Percentiles rank a stretch among this genome's conserved stretches.
phyloP scores from a whole-genome alignment of 2,888 invertebrate species.

The Drosophila tripunctata region DNA sequence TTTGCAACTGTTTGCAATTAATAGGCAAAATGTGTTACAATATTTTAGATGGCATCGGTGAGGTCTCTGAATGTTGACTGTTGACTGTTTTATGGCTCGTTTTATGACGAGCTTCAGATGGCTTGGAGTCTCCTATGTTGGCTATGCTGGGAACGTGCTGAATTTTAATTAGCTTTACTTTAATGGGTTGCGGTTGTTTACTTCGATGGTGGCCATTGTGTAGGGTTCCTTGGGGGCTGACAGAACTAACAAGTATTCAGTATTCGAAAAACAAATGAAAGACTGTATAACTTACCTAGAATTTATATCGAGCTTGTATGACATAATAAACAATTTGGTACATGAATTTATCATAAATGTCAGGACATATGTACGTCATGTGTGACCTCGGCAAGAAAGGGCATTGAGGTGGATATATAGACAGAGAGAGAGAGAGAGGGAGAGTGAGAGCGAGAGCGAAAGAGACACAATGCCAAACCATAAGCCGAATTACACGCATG shows the following conservation, averaged over 20 bases:
- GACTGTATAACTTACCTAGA: not conserved
- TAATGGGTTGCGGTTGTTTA: conserved; percentile 63
- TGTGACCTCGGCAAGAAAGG: conserved; percentile 8
- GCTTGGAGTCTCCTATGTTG: conserved; percentile 9
- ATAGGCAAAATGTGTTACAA: conserved; percentile 78
- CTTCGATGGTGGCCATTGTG: conserved; percentile 31
- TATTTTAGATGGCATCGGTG: conserved; percentile 72
- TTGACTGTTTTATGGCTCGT: conserved; percentile 62
- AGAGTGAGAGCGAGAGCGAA: not conserved
- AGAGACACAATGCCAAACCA: conserved; percentile 31
- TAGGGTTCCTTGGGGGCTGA: conserved; percentile 10
- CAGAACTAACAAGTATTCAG: conserved; percentile 14
- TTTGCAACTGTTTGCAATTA: conserved; percentile 57
- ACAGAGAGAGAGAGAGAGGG: no score
- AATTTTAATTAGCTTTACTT: conserved; percentile 75
- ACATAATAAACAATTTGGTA: conserved; percentile 33
- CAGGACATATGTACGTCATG: conserved; percentile 35
- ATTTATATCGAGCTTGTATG: not conserved
- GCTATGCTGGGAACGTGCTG: conserved; percentile 62
- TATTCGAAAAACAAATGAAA: not conserved
- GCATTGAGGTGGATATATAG: not conserved
- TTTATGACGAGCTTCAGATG: conserved; percentile 33
- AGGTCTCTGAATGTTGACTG: conserved; percentile 43
- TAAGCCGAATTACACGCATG: conserved; percentile 75
- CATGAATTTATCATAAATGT: conserved; percentile 63